phyloP scores from a whole-genome alignment of 2,797 vertebrate genomes.

The Pampus argenteus region DNA sequence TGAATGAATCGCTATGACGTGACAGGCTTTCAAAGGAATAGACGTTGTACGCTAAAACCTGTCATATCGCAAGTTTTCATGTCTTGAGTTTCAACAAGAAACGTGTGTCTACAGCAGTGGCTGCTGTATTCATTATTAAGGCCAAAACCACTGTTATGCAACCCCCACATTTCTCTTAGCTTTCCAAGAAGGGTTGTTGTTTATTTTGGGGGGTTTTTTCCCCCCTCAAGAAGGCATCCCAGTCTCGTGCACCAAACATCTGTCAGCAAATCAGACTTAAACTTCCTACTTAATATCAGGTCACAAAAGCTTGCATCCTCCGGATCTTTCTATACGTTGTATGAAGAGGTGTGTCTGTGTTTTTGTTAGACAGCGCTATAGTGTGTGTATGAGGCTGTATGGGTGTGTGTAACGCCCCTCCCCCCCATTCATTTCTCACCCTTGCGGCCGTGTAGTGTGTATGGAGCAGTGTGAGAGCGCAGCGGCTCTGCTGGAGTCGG shows the following conservation, averaged over 20 bases:
- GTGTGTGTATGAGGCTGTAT: slow-evolving; percentile 29
- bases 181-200: background rate
- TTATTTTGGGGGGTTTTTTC: too few relatives aligned
- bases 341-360: slow-evolving; percentile 37
- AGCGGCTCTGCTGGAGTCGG: slow-evolving; percentile 99
- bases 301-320: slow-evolving; percentile 1
- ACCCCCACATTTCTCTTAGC: background rate
- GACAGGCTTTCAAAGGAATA: background rate
- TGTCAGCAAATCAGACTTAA: background rate
- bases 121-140: background rate
- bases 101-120: background rate
- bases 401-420: slow-evolving; percentile 71
- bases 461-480: slow-evolving; percentile 94
- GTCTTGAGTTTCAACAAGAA: background rate
- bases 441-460: slow-evolving; percentile 80
- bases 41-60: too few relatives aligned
- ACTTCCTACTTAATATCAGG: background rate
- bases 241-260: background rate
- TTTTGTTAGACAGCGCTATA: slow-evolving; percentile 37
- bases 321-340: slow-evolving; percentile 13
- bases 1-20: slow-evolving; percentile 8
- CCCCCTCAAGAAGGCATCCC: background rate
- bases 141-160: slow-evolving; percentile 19
- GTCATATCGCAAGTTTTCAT: too few relatives aligned
- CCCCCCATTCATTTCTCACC: slow-evolving; percentile 72